Conservation (phyloP, 2,797 vertebrate genomes). For the Micromesistius poutassou region DNA sequence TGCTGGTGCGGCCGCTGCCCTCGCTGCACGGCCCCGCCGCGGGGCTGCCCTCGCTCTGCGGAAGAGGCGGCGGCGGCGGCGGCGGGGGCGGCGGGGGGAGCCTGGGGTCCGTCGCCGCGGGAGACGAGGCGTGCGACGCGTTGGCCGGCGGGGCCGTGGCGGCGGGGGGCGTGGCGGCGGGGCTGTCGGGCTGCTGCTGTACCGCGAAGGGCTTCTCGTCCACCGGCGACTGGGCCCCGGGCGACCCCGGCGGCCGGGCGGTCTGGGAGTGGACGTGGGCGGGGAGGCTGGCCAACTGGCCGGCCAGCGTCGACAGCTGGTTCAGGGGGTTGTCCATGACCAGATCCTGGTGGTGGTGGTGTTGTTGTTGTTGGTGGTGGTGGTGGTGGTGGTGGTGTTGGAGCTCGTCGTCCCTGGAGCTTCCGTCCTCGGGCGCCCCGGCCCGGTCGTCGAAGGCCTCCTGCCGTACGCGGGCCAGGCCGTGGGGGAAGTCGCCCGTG, state of each 20-base stretch:
- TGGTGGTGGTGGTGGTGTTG: conserved; percentile 67
- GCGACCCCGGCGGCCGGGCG: conserved; percentile 74
- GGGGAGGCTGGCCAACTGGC: conserved; percentile 92
- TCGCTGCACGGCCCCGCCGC: conserved; percentile 89
- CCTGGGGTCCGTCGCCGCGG: conserved; percentile 75
- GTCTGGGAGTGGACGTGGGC: conserved; percentile 82
- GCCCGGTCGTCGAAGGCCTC: conserved; percentile 78
- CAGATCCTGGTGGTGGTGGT: conserved; percentile 81
- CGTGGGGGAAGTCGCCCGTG: conserved; percentile 79
- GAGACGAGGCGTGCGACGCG: conserved; percentile 75
- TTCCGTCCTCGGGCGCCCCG: conserved; percentile 66
- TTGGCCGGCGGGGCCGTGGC: conserved; percentile 74
- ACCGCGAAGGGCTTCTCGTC: conserved; percentile 96
- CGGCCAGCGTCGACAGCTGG: conserved; percentile 93
- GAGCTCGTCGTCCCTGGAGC: conserved; percentile 69
- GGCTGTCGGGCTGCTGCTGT: conserved; percentile 82
- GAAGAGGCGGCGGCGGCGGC: no score
- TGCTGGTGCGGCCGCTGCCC: conserved; percentile 87
- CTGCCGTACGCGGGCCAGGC: conserved; percentile 74
- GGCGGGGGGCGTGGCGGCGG: conserved; percentile 67
- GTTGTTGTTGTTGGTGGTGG: no score
- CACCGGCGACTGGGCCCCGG: conserved; percentile 85
- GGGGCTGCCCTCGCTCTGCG: conserved; percentile 89
- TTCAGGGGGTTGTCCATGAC: conserved; percentile 94
- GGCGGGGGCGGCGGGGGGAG: no score